A percentile compares a stretch with the other conserved stretches of the same genome.
phyloP scores from a whole-genome alignment of 2,113 vertebrate species.

The Tenrec ecaudatus region DNA sequence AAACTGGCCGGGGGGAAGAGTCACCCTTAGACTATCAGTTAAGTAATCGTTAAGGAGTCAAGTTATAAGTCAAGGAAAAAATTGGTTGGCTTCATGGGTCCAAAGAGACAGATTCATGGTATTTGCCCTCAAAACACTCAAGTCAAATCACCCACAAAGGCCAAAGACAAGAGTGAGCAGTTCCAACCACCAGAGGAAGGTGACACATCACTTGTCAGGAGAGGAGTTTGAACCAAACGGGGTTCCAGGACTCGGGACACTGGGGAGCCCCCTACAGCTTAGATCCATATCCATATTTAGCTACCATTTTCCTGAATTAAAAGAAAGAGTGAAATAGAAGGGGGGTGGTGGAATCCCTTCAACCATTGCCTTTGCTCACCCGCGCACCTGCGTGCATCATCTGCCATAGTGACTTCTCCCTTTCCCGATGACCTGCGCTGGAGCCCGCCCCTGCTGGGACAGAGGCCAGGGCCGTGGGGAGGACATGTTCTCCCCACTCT shows the following conservation, averaged over 20 bases:
- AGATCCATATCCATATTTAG: not conserved
- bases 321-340: constrained; percentile 1
- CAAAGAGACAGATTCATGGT: not conserved
- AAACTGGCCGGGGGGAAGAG: not conserved
- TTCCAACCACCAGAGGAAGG: rapidly evolving
- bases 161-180: not conserved
- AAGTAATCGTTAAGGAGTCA: not conserved
- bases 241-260: not conserved
- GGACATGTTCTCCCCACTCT: constrained; percentile 74
- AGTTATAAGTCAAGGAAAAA: not conserved
- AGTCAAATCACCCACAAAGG: not conserved
- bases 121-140: not conserved
- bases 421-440: constrained; percentile 64
- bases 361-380: not conserved
- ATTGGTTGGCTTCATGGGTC: not conserved
- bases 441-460: constrained; percentile 80
- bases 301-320: constrained; percentile 75
- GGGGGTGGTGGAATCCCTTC: not conserved
- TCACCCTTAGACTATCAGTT: not conserved
- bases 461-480: constrained; percentile 73
- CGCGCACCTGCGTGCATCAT: rapidly evolving
- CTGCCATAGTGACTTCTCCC: constrained; percentile 66
- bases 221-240: not conserved
- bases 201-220: rapidly evolving
- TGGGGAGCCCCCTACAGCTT: not conserved